These are phyloP conservation scores for Cotesia vestalis DNA, from an alignment of 1,140 invertebrate species.

Conservation along the genomic window DNA sequence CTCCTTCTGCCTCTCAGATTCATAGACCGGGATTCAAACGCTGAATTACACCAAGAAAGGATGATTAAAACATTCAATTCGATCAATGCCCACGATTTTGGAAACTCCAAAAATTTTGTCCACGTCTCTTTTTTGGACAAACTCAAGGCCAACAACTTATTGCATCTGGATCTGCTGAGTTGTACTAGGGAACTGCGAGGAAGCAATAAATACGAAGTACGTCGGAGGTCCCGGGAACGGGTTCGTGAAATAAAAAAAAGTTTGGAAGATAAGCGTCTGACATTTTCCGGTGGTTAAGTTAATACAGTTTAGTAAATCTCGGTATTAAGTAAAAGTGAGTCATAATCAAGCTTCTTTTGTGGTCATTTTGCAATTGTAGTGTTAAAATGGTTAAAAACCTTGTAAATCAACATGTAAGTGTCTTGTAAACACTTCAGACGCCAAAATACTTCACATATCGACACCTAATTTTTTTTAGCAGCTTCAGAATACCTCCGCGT, in stretches of 20 bases:
- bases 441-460: too few relatives aligned
- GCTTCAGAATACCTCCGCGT: too few relatives aligned
- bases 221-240: constrained; percentile 1
- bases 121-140: too few relatives aligned
- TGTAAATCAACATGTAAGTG: too few relatives aligned
- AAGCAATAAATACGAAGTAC: constrained; percentile 44
- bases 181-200: constrained; percentile 32
- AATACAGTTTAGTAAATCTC: constrained; percentile 45
- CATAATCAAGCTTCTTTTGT: too few relatives aligned
- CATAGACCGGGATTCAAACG: constrained; percentile 2
- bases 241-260: constrained; percentile 55
- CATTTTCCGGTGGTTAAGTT: constrained; percentile 66
- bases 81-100: constrained; percentile 26
- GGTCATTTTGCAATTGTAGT: too few relatives aligned
- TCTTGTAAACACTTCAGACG: too few relatives aligned
- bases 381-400: too few relatives aligned
- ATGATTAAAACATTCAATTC: constrained; percentile 52
- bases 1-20: neutral
- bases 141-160: neutral
- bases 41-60: constrained; percentile 46
- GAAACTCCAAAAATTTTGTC: neutral
- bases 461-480: too few relatives aligned
- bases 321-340: too few relatives aligned
- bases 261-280: constrained; percentile 54
- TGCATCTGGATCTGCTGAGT: constrained; percentile 27